Evolutionary conservation across 2,797 vertebrate genomes (phyloP).

Genomic region (Gadopsis marmoratus): DNA sequence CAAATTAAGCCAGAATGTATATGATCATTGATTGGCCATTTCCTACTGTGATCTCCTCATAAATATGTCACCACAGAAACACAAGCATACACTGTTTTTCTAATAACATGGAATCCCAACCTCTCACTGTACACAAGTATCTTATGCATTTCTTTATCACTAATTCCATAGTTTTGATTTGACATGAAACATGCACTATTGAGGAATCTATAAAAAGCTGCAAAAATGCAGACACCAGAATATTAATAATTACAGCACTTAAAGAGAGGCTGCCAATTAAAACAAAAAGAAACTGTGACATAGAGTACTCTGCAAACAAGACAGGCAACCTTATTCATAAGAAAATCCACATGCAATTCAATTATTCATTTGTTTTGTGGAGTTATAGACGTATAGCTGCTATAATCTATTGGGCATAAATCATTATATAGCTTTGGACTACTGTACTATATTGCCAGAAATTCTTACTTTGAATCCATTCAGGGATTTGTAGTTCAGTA

Average conservation of each 20-base stretch:
- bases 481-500: not conserved
- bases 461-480: not conserved
- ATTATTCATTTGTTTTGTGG: not conserved
- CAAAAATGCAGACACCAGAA: not conserved
- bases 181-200: not conserved
- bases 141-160: too few species aligned
- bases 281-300: too few species aligned
- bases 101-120: not conserved
- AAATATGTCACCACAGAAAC: not conserved
- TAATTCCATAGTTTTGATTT: too few species aligned
- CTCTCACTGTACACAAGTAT: too few species aligned
- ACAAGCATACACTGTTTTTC: not conserved
- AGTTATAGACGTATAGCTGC: not conserved
- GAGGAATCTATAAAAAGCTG: not conserved
- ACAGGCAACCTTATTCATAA: too few species aligned
- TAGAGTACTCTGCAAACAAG: too few species aligned
- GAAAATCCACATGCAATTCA: not conserved
- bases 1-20: not conserved
- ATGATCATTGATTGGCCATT: slow-evolving; percentile 1
- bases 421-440: not conserved
- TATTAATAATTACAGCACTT: not conserved
- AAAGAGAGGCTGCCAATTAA: not conserved
- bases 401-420: too few species aligned
- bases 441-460: not conserved
- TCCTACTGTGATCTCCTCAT: not conserved